Evolutionary conservation across 2,113 vertebrate species (phyloP).

Genomic region (Clinocottus analis): DNA sequence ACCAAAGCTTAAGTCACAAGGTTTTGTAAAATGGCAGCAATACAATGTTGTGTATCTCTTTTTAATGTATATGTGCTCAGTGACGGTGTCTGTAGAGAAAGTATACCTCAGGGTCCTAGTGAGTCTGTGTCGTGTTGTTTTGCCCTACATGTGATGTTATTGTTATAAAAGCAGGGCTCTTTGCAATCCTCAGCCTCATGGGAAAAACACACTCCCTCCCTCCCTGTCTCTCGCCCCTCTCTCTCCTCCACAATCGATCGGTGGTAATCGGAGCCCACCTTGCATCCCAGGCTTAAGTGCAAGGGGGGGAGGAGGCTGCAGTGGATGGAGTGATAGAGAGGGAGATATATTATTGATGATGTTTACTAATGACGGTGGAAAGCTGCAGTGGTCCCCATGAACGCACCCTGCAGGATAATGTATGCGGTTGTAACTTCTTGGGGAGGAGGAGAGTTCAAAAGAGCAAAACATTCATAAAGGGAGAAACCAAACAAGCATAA

Average conservation of each 20-base stretch:
- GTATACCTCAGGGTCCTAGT: slow-evolving; percentile 21
- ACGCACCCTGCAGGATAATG: slow-evolving; percentile 60
- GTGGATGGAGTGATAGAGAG: slow-evolving; percentile 75
- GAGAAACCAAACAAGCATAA: slow-evolving; percentile 11
- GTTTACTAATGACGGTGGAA: slow-evolving; percentile 81
- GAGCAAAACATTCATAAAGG: slow-evolving; percentile 43
- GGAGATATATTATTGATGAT: slow-evolving; percentile 87
- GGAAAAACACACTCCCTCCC: slow-evolving; percentile 14
- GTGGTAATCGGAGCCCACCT: slow-evolving; percentile 79
- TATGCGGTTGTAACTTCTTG: slow-evolving; percentile 57
- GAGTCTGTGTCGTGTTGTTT: slow-evolving; percentile 34
- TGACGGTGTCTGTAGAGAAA: background rate
- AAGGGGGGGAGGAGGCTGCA: slow-evolving; percentile 65
- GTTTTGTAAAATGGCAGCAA: background rate
- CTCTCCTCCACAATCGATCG: slow-evolving; percentile 78
- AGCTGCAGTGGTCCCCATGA: slow-evolving; percentile 70
- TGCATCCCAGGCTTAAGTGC: slow-evolving; percentile 80
- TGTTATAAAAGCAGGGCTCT: slow-evolving; percentile 54
- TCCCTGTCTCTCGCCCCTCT: background rate
- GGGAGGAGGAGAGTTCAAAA: slow-evolving; percentile 27
- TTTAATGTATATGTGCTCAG: slow-evolving; percentile 4
- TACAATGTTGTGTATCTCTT: background rate
- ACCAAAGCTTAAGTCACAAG: background rate
- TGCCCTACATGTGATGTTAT: slow-evolving; percentile 57
- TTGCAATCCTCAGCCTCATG: slow-evolving; percentile 40